Percentiles rank a stretch among this genome's conserved stretches.
phyloP scores from a whole-genome alignment of 2,113 vertebrate species.

The Smithornis capensis region DNA sequence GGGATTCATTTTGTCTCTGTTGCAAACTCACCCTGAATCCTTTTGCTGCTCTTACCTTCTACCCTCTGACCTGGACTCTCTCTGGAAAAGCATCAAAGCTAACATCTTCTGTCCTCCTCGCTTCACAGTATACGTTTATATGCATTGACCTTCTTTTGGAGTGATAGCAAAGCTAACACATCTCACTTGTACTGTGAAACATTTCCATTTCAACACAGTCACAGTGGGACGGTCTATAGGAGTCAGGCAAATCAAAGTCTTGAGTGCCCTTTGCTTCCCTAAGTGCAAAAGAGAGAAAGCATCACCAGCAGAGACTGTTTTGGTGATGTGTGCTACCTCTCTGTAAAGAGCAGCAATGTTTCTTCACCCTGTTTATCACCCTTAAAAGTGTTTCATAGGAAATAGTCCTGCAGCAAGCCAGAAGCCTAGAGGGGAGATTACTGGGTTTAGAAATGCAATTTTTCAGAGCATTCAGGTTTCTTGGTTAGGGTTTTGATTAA shows the following conservation, averaged over 20 bases:
- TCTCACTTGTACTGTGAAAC: accelerated
- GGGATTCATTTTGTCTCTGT: neutral
- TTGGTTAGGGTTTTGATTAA: neutral
- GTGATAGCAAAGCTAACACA: neutral
- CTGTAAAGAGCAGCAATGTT: neutral
- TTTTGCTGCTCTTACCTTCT: neutral
- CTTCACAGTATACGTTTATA: neutral
- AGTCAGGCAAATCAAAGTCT: neutral
- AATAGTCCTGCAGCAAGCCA: neutral
- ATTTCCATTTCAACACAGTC: neutral
- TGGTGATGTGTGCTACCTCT: neutral
- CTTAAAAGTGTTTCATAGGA: neutral
- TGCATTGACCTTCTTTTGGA: neutral
- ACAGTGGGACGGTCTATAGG: neutral
- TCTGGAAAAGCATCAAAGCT: neutral
- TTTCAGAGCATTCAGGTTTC: neutral
- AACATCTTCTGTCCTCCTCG: neutral
- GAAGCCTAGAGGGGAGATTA: neutral
- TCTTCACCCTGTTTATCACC: neutral
- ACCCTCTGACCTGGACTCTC: neutral
- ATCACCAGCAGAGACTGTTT: neutral
- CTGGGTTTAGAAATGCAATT: neutral
- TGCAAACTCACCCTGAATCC: neutral
- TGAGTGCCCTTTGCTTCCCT: neutral
- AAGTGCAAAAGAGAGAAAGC: neutral